Percentiles rank a stretch among this genome's conserved stretches.
phyloP scores from a whole-genome alignment of 2,888 invertebrate genomes.

The Lacanobia wlatinum region DNA sequence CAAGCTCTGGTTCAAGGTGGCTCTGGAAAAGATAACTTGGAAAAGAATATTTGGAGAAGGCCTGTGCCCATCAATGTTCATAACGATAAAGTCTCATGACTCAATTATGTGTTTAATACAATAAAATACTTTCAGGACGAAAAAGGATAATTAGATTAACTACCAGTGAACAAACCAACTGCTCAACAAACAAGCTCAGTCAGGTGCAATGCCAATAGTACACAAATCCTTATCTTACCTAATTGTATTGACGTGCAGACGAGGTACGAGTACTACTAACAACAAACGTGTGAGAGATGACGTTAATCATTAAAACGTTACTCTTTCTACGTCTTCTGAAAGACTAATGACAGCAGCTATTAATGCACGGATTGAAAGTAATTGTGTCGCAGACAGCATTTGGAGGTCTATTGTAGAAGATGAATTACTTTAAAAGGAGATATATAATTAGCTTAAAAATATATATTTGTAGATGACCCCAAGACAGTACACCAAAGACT shows the following conservation, averaged over 20 bases:
- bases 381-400: conserved; percentile 20
- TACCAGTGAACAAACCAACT: neutral
- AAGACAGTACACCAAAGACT: neutral
- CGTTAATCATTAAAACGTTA: conserved; percentile 58
- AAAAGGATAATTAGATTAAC: neutral
- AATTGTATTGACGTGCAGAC: conserved; percentile 3
- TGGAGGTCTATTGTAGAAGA: neutral
- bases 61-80: too few species aligned
- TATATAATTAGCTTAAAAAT: neutral
- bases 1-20: neutral
- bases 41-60: too few species aligned
- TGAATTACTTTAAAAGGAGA: neutral
- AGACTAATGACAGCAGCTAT: conserved; percentile 38
- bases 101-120: too few species aligned
- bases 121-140: too few species aligned
- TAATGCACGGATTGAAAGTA: conserved; percentile 9
- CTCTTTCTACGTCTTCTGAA: conserved; percentile 49
- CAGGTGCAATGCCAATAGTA: neutral
- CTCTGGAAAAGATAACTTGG: too few species aligned
- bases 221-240: conserved; percentile 1
- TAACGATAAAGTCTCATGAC: too few species aligned
- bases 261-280: conserved; percentile 56
- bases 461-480: too few species aligned
- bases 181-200: neutral
- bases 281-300: conserved; percentile 56